Base-by-base conservation (phyloP, 2,888 invertebrate species). In the Drosophila macrospina region DNA sequence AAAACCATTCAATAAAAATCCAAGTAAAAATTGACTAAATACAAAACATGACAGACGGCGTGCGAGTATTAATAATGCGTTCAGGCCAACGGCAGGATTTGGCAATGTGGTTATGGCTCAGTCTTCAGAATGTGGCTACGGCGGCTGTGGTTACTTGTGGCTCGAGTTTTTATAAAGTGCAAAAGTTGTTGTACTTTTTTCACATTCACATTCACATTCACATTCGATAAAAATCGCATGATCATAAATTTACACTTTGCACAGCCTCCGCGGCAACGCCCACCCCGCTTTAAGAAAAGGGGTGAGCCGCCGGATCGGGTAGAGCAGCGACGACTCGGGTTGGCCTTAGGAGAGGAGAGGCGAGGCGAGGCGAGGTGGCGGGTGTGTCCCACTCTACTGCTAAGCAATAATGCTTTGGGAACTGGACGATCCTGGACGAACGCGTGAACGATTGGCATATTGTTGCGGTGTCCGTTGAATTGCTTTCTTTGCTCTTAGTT, bases 191-290 rank as follows among this genome's bases (percentile, higher is more conserved):
- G 88, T 78, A 86, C 81, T 88, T 86, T 89, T 84, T 82, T 69
- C 78, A 75, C 78, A 78, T 78, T 82, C 81, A 72, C 79, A 82
- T 82, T 69, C 78, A 75, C 78, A 78, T 78, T 82, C 81, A 72
- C 79, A 82, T 80, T 84, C 83, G 91, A 91, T 91, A 91, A 91
- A 90, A 91, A 91, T 91, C 92, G 88, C 83, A 89, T 85, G 89
- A 90, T 91, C 92, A 91, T 91, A 91, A 91, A 91, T 91, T 91
- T 91, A 90, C 92, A 91, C 91, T 91, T 90, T 89, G 91, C 90
- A 85, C 91, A 89, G 91, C 92, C 91, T 91, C 90, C 85, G 80
- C 80, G 91, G 91, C 72, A 80, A 83, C 90, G 84, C 90, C 90
- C 89, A 79, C 83, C 74, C 59, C 74, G 24, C 37, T 30, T 11